Base-by-base conservation (phyloP, 2,888 invertebrate species). In the Lepidonotus clava region DNA sequence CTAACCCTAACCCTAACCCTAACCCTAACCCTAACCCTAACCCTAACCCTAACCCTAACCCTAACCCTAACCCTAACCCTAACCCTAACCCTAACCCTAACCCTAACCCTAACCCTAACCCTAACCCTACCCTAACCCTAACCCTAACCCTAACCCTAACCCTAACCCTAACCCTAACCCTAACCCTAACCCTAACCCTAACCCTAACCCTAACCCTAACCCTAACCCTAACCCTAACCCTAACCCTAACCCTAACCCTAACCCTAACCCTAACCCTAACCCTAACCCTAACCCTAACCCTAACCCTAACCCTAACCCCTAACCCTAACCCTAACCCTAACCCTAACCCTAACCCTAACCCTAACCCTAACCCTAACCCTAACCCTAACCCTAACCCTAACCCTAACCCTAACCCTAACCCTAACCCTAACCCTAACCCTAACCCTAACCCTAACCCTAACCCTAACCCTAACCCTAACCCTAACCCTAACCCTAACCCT, bases 201-300 rank as follows among this genome's bases (percentile, higher is more conserved):
- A 41, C 41, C 40, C 83, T 83, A 87, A 84, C 76, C 86, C 85
- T 56, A 86, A 86, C 84, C 86, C 85, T 71, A 87, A 86, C 86
- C 86, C 86, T 86, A 87, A 86, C 87, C 86, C 84, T 84, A 86
- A 51, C 76, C 86, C 84, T 84, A 87, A 86, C 84, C 86, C 86
- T 84, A 86, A 86, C 87, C 87, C 84, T 84, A 86, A 84, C 86
- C 87, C 86, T 86, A 86, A 86, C 86, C 87, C 87, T 84, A 86
- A 86, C 86, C 86, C 87, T 84, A 86, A 87, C 86, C 86, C 87
- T 86, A 84, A 86, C 86, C 87, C 87, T 86, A 86, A 86, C 83
- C 84, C 87, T 61, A 84, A 84, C 84, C 87, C 83, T 84, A 86
- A 86, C 86, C 87, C 86, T 84, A 86, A 86, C 84, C 86, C 85